Conservation (phyloP, 2,113 vertebrate genomes). For the Eolophus roseicapilla region DNA sequence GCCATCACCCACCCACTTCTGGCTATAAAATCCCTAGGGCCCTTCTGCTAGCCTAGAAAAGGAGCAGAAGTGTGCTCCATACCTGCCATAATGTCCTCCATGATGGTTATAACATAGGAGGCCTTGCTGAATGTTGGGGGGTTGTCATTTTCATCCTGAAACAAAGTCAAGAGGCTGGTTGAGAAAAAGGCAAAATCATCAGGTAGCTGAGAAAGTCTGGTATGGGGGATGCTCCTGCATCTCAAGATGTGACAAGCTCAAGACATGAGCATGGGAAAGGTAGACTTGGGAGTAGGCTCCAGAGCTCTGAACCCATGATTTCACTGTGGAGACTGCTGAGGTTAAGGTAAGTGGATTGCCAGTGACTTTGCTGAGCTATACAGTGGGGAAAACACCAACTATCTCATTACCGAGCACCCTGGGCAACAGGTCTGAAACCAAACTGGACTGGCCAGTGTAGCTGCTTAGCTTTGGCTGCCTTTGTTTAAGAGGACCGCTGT, state of each 20-base stretch:
- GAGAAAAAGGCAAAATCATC: neutral
- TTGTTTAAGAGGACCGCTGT: neutral
- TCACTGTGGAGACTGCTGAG: neutral
- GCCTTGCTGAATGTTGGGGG: conserved; percentile 91
- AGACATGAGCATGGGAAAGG: rapidly evolving
- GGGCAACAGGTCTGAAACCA: neutral
- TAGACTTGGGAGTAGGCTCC: too few species aligned
- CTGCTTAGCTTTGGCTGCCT: neutral
- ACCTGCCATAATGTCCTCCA: conserved; percentile 95
- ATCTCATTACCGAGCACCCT: neutral
- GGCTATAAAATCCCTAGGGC: neutral
- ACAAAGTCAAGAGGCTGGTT: neutral
- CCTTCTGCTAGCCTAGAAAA: neutral
- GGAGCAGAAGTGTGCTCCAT: neutral
- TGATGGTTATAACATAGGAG: conserved; percentile 87
- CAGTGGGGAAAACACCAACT: rapidly evolving
- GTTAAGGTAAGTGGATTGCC: neutral
- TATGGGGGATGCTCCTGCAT: neutral
- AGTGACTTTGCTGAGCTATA: neutral
- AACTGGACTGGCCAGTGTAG: neutral
- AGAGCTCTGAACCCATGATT: neutral
- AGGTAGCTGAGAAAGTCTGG: neutral
- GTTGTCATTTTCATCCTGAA: conserved; percentile 97
- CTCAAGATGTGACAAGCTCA: neutral
- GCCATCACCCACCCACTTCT: neutral